Conservation (phyloP, 2,113 vertebrate genomes). For the Oryctolagus cuniculus region DNA sequence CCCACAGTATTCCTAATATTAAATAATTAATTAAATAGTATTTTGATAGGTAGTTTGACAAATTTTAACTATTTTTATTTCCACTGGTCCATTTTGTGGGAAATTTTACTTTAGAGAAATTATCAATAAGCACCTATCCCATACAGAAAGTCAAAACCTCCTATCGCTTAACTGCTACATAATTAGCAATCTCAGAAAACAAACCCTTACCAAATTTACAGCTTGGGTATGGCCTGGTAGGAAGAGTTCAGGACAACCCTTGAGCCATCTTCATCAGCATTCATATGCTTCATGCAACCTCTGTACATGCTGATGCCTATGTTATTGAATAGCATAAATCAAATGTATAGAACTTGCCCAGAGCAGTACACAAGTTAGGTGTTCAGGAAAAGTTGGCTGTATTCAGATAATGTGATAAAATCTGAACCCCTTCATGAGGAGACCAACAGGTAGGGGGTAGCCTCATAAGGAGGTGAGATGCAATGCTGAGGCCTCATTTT, state of each 20-base stretch:
- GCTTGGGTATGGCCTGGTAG: not conserved
- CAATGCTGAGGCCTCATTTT: not conserved
- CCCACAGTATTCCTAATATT: not conserved
- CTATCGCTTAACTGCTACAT: not conserved
- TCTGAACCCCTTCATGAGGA: not conserved
- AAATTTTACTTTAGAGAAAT: not conserved
- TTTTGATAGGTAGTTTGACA: not conserved
- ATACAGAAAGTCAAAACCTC: not conserved
- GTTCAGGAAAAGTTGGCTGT: not conserved
- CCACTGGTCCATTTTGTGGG: not conserved
- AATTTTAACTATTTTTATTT: constrained; percentile 12
- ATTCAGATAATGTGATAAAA: not conserved
- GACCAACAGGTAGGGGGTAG: not conserved
- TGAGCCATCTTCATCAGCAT: not conserved
- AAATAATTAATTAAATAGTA: not conserved
- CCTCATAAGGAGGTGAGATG: not conserved
- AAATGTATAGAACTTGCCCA: not conserved
- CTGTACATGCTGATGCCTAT: not conserved
- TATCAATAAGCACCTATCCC: not conserved
- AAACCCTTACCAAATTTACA: not conserved
- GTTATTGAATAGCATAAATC: not conserved
- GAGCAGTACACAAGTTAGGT: not conserved
- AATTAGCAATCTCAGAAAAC: not conserved
- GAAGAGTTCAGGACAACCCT: not conserved
- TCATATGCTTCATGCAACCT: not conserved